phyloP scores from a whole-genome alignment of 2,797 vertebrate species.

The Margarornis squamiger region DNA sequence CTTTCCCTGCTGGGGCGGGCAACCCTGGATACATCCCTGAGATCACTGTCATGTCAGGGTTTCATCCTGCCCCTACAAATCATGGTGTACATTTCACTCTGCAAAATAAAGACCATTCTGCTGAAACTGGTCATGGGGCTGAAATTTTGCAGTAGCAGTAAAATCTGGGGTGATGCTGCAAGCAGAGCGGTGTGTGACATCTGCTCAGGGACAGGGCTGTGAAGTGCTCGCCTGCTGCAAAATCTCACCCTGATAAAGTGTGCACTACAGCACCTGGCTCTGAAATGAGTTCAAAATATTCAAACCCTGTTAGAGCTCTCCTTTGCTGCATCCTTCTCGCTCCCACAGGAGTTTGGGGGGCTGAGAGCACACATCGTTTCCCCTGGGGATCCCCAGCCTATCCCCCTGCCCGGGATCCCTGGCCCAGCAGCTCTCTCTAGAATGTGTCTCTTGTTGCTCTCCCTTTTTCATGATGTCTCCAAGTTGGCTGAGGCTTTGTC shows the following conservation, averaged over 20 bases:
- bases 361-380: accelerated
- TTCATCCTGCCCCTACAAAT: background rate
- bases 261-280: background rate
- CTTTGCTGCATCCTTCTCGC: background rate
- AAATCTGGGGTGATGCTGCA: background rate
- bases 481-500: background rate
- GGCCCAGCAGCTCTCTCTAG: background rate
- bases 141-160: background rate
- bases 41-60: background rate
- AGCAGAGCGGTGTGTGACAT: background rate
- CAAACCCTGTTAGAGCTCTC: background rate
- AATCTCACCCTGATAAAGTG: background rate
- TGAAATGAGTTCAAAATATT: background rate
- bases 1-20: background rate
- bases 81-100: accelerated
- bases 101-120: background rate
- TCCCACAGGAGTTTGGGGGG: accelerated
- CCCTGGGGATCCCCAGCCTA: background rate
- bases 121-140: accelerated
- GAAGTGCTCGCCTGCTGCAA: background rate
- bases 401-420: background rate
- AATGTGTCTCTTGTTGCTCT: accelerated
- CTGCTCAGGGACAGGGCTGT: background rate
- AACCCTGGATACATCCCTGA: background rate
- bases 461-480: accelerated